Base-by-base conservation (phyloP, 53 echinoderm and acorn worm species). In the Actinopyga echinites region DNA sequence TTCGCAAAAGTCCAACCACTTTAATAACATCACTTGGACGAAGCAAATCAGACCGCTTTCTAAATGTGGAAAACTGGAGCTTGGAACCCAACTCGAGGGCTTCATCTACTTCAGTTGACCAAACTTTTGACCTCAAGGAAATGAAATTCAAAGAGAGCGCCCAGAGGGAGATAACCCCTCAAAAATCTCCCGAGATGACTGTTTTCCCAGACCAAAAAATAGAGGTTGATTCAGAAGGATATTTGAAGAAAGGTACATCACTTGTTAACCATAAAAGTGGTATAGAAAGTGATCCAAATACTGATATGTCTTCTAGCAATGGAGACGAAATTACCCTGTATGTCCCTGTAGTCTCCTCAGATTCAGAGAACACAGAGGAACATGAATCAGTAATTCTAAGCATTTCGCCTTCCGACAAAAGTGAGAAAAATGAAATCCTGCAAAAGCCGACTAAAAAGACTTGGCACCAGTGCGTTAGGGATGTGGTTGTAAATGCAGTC, bases 31-130 rank as follows among this genome's bases (percentile, higher is more conserved):
- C 77, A 8, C 37, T 80, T 3, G 44, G 81, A 26, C 34, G 60
- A 29, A 80, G 81, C 23, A 80, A 62, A 44, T 80, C 81, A 10
- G 81, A 80, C 40, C 57, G 81, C n/a, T 80, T 42, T 23, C 81
- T 80, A 8, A 80, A 80, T 22, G 62, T 80, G 1, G 81, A 80
- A 38, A 80, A 80, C 60, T 80, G 81, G 81, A 62, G 81, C 25
- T 34, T 62, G 28, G 77, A 56, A 25, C 77, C 32, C n/a, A 77
- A 52, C 30, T 77, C 77, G 26, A 32, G 77, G 55, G 55, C 77
- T 17, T 77, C 77, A 30, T 77, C 77, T 17, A 77, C 30, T 31
- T 77, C 77, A 22, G 45, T 77, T 29, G 54, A 77, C 56, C 53
- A 77, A 54, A 77, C 30, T 13, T 56, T 77, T 12, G 77, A 77